phyloP scores from a whole-genome alignment of 2,888 invertebrate species.

The Hipparchia sbordonii region DNA sequence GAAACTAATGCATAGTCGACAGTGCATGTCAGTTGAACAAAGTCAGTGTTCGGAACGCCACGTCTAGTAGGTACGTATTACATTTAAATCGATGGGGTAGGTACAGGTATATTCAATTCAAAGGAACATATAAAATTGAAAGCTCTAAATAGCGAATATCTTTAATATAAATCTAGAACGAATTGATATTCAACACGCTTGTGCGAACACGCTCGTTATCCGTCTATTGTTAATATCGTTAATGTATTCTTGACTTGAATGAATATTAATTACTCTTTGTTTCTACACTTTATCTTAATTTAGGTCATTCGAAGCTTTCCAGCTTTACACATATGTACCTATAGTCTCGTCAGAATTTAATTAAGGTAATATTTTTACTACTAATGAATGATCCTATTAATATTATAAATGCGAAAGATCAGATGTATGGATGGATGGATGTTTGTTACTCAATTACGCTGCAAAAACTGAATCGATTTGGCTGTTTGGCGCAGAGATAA shows the following conservation, averaged over 20 bases:
- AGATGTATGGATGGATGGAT: too few relatives aligned
- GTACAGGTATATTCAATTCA: not conserved
- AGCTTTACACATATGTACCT: not conserved
- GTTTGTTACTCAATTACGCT: too few relatives aligned
- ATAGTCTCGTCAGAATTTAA: not conserved
- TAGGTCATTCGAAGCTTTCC: not conserved
- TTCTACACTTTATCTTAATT: slow-evolving; percentile 2
- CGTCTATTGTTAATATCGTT: slow-evolving; percentile 21
- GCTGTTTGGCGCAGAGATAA: too few relatives aligned
- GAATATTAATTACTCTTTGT: slow-evolving; percentile 18
- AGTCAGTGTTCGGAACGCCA: too few relatives aligned
- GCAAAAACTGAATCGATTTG: too few relatives aligned
- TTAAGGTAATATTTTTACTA: not conserved
- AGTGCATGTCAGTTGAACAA: too few relatives aligned
- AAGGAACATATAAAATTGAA: not conserved
- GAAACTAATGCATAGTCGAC: too few relatives aligned
- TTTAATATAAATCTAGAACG: slow-evolving; percentile 3
- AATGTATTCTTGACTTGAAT: slow-evolving; percentile 22
- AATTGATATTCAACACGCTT: slow-evolving; percentile 14
- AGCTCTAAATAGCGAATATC: not conserved
- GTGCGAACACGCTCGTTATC: slow-evolving; percentile 18
- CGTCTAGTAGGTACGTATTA: too few relatives aligned
- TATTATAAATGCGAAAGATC: too few relatives aligned
- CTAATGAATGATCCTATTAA: too few relatives aligned
- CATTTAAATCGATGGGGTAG: too few relatives aligned